Percentiles rank a stretch among this genome's conserved stretches.
phyloP scores from a whole-genome alignment of 2,888 invertebrate genomes.

The Tyria jacobaeae region DNA sequence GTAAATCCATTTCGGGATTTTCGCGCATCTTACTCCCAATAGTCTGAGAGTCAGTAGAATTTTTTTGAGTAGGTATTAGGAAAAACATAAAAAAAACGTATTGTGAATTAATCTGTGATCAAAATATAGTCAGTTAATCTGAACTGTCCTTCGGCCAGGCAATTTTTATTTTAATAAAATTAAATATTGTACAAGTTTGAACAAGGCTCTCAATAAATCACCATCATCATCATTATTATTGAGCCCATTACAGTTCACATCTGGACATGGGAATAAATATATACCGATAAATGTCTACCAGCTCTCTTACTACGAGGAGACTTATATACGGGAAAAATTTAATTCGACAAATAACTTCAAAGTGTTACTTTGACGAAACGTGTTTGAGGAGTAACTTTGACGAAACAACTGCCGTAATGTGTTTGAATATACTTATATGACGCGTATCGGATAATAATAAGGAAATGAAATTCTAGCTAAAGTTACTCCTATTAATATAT shows the following conservation, averaged over 20 bases:
- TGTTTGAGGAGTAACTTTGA: conserved; percentile 15
- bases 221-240: too few relatives aligned
- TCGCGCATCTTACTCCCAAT: conserved; percentile 45
- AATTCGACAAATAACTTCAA: conserved; percentile 66
- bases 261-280: too few relatives aligned
- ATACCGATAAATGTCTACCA: neutral
- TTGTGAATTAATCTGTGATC: too few relatives aligned
- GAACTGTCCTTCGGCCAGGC: too few relatives aligned
- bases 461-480: neutral
- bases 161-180: too few relatives aligned
- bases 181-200: too few relatives aligned
- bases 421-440: conserved; percentile 1
- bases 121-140: too few relatives aligned
- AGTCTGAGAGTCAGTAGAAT: neutral
- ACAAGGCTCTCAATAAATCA: too few relatives aligned
- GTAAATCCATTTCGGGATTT: conserved; percentile 58
- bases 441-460: neutral
- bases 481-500: neutral
- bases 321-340: conserved; percentile 65
- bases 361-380: too few relatives aligned
- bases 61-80: neutral
- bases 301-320: conserved; percentile 23
- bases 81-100: too few relatives aligned
- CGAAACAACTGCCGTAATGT: conserved; percentile 15
- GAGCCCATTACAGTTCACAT: too few relatives aligned